Base-by-base conservation (phyloP, 2,797 vertebrate genomes). In the Platalea minor region DNA sequence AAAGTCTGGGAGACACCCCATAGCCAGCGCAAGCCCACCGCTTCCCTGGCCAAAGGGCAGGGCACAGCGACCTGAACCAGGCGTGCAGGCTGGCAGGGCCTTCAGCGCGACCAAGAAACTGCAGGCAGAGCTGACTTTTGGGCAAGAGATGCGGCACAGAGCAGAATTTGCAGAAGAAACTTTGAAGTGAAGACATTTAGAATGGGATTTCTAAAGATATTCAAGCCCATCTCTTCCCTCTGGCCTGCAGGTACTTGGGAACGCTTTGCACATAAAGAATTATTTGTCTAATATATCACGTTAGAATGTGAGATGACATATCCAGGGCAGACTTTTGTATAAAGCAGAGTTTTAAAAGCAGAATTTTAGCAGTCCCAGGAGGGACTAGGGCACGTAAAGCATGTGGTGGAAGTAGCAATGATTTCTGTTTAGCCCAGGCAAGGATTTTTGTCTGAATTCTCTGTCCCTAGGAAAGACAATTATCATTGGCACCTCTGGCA, bases 261-360 rank as follows among this genome's bases (percentile, higher is more conserved):
- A 91, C 0, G 19, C 93, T 96, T 91, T 93, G 76, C 76, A 95
- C 87, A 70, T 69, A 63, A 91, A 96, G 82, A 95, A 96, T 93
- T 92, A 92, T 95, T 95, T 95, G 95, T 87, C 91, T 68, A 94
- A 93, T 91, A 56, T 18, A 96, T 95, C 90, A 87, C 2, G 26
- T 96, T 85, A 92, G 82, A 95, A 96, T 96, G 93, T 9, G 6
- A 94, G 89, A 89, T 94, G 96, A 96, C 88, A 94, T 94, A 97
- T 91, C 87, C 91, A 92, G 95, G 95, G 65, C 95, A 95, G 93
- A 85, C 90, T 93, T 96, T 95, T 81, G 85, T 93, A 94, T 51
- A 81, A 75, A 88, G 87, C 60, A 81, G 73, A 65, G 60, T 74
- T 78, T 85, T 89, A 76, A 92, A 90, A 94, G 88, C 87, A 78